phyloP scores from a whole-genome alignment of 2,113 vertebrate species.

The Solenodon paradoxus region DNA sequence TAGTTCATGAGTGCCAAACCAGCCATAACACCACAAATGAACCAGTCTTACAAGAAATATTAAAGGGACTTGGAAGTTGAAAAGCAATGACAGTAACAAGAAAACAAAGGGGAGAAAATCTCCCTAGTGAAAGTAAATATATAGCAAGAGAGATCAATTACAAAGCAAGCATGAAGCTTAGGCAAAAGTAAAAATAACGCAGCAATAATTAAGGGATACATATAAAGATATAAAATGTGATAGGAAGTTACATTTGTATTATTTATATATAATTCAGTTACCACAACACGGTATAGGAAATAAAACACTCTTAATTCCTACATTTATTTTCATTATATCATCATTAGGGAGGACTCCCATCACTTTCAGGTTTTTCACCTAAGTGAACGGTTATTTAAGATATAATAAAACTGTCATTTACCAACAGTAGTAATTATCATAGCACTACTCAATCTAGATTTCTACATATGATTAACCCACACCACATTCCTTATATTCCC shows the following conservation, averaged over 20 bases:
- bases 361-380: rapidly evolving
- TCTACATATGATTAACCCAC: background rate
- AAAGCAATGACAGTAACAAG: too few species aligned
- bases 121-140: too few species aligned
- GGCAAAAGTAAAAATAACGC: too few species aligned
- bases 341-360: background rate
- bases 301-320: rapidly evolving
- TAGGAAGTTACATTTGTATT: rapidly evolving
- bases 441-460: rapidly evolving
- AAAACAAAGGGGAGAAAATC: too few species aligned
- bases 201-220: too few species aligned
- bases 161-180: too few species aligned
- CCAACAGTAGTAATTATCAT: rapidly evolving
- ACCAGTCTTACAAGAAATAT: too few species aligned
- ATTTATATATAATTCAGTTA: rapidly evolving
- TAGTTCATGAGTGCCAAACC: too few species aligned
- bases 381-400: background rate
- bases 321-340: rapidly evolving
- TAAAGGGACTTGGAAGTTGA: too few species aligned
- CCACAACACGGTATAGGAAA: background rate
- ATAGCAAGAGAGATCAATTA: too few species aligned
- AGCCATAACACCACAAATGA: too few species aligned
- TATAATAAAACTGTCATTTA: rapidly evolving
- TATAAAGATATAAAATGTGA: too few species aligned
- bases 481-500: rapidly evolving